Evolutionary conservation across 2,888 invertebrate species (phyloP).

Genomic region (Oligia strigilis): DNA sequence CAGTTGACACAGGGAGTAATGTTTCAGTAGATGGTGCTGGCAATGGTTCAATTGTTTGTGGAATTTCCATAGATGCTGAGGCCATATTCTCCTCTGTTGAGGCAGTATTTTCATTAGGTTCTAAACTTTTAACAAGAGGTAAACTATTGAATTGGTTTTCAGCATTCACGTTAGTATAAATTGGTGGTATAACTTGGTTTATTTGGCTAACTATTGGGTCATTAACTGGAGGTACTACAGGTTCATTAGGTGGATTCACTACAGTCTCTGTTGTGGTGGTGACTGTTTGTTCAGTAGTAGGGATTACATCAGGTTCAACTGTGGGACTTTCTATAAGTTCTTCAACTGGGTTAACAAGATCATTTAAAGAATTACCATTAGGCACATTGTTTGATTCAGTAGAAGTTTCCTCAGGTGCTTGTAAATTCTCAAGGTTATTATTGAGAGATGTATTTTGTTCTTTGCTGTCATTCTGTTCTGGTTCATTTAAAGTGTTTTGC

Average conservation of each 20-base stretch:
- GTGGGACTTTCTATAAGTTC: constrained; percentile 14
- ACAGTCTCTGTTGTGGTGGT: constrained; percentile 10
- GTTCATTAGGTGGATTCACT: constrained; percentile 24
- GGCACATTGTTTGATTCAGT: constrained; percentile 63
- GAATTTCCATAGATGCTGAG: constrained; percentile 37
- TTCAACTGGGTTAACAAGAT: constrained; percentile 14
- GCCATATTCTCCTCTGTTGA: constrained; percentile 20
- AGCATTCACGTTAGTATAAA: constrained; percentile 37
- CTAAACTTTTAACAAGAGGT: constrained; percentile 19
- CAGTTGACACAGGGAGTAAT: constrained; percentile 38
- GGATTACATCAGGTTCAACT: constrained; percentile 19
- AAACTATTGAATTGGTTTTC: constrained; percentile 32
- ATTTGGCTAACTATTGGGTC: constrained; percentile 37
- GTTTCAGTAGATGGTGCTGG: constrained; percentile 22
- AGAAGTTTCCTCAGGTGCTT: constrained; percentile 61
- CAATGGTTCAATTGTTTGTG: constrained; percentile 26
- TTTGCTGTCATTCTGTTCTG: constrained; percentile 66
- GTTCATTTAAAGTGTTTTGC: constrained; percentile 66
- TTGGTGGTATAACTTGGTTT: constrained; percentile 52
- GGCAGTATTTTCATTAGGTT: constrained; percentile 35
- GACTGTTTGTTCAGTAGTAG: constrained; percentile 21
- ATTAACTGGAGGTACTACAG: constrained; percentile 24
- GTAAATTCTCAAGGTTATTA: constrained; percentile 56
- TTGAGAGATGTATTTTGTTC: constrained; percentile 74
- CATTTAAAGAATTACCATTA: constrained; percentile 58